A percentile compares a stretch with the other conserved stretches of the same genome.
Conservation (phyloP, 1,140 invertebrate species). For the Neodiprion pinetum region DNA sequence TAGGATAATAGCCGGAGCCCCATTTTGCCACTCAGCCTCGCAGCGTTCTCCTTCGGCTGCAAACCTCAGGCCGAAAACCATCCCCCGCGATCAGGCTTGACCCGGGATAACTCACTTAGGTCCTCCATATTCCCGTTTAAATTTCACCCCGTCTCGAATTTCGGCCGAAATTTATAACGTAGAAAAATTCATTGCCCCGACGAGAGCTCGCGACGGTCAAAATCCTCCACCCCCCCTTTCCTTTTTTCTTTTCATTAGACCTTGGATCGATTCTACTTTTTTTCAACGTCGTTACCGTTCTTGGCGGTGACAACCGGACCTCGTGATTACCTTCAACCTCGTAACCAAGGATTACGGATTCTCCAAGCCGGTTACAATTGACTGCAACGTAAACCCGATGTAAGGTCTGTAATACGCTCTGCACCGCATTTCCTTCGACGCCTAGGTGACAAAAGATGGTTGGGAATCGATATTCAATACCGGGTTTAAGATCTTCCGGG, state of each 20-base stretch:
- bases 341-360: not conserved
- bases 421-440: not conserved
- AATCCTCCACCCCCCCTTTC: not conserved
- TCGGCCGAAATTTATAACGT: not conserved
- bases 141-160: too few species aligned
- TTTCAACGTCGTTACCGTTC: conserved; percentile 2
- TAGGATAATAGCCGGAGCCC: conserved; percentile 19
- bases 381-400: not conserved
- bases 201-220: not conserved
- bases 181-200: too few species aligned
- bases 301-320: not conserved
- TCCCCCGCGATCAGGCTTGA: not conserved
- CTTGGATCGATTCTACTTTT: conserved; percentile 2
- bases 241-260: conserved; percentile 12
- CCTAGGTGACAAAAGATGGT: not conserved
- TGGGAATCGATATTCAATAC: not conserved
- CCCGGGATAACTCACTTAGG: too few species aligned
- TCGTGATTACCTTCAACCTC: not conserved
- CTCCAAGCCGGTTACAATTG: not conserved
- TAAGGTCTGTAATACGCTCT: too few species aligned
- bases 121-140: too few species aligned
- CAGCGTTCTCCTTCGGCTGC: not conserved
- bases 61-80: not conserved
- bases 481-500: not conserved
- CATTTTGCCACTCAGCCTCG: too few species aligned